phyloP scores from a whole-genome alignment of 2,888 invertebrate genomes.

The Leucophenga montana region DNA sequence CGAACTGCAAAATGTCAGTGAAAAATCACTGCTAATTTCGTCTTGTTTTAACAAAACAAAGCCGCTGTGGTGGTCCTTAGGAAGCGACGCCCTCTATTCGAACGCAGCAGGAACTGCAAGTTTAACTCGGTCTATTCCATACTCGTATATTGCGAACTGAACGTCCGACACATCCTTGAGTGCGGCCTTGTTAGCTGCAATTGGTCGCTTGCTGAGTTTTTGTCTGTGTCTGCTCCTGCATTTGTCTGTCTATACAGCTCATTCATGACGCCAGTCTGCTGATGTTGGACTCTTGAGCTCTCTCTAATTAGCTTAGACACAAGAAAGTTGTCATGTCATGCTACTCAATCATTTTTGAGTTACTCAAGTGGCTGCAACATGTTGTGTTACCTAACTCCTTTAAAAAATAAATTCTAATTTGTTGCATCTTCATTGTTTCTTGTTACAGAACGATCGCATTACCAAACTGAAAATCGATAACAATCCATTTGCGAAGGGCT shows the following conservation, averaged over 20 bases:
- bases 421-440: slow-evolving; percentile 54
- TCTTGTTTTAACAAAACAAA: background rate
- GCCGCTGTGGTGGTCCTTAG: slow-evolving; percentile 19
- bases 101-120: slow-evolving; percentile 27
- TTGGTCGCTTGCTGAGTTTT: slow-evolving; percentile 54
- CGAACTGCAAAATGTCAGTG: background rate
- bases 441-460: slow-evolving; percentile 83
- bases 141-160: too few species aligned
- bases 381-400: slow-evolving; percentile 27
- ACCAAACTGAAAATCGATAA: slow-evolving; percentile 92
- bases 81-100: background rate
- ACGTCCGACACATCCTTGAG: too few species aligned
- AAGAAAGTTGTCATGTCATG: slow-evolving; percentile 41
- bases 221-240: slow-evolving; percentile 34
- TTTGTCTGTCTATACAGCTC: slow-evolving; percentile 25
- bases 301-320: slow-evolving; percentile 42
- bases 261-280: slow-evolving; percentile 48
- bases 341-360: slow-evolving; percentile 8
- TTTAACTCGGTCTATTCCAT: too few species aligned
- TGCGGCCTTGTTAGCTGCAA: slow-evolving; percentile 44
- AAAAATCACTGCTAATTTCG: slow-evolving; percentile 5
- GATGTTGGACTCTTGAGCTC: slow-evolving; percentile 21
- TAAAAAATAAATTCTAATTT: background rate
- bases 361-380: slow-evolving; percentile 31
- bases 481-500: slow-evolving; percentile 94